A percentile compares a stretch with the other conserved stretches of the same genome.
Evolutionary conservation across 1,140 invertebrate species (phyloP).

Genomic region (Drusus annulatus): DNA sequence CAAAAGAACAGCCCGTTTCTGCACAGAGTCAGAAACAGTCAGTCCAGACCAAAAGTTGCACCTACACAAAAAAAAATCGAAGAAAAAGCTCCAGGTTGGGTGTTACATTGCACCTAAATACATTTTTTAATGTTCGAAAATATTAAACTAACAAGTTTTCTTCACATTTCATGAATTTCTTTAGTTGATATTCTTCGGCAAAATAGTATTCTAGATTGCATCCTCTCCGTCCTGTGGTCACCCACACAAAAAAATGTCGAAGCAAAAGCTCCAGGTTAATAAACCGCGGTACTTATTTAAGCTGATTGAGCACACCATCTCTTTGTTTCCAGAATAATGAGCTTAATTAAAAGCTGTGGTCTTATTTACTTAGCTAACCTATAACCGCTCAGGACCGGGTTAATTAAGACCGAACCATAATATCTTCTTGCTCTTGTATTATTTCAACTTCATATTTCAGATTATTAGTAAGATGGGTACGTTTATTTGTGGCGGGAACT

Average conservation of each 20-base stretch:
- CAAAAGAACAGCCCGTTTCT: too few relatives aligned
- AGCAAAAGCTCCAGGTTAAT: neutral
- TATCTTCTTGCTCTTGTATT: neutral
- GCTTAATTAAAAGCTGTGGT: conserved; percentile 38
- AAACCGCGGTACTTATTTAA: conserved; percentile 23
- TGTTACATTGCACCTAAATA: too few relatives aligned
- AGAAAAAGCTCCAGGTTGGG: too few relatives aligned
- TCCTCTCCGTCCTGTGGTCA: neutral
- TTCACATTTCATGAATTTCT: too few relatives aligned
- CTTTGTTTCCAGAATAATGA: conserved; percentile 39
- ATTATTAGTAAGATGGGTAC: neutral
- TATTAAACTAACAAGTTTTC: too few relatives aligned
- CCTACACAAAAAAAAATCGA: too few relatives aligned
- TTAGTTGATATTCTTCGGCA: too few relatives aligned
- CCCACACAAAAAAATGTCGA: neutral
- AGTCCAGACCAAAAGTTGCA: too few relatives aligned
- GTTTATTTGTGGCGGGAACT: too few relatives aligned
- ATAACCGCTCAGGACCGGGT: conserved; percentile 14
- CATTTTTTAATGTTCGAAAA: too few relatives aligned
- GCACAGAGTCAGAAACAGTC: too few relatives aligned
- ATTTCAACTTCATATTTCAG: conserved; percentile 14
- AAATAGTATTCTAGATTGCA: too few relatives aligned
- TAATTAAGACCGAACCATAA: conserved; percentile 26
- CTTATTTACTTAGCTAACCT: conserved; percentile 30
- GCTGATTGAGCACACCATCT: conserved; percentile 29